Percentiles rank a stretch among this genome's conserved stretches.
Conservation (phyloP, 1,140 invertebrate species). For the Brachionus paranguensis region DNA sequence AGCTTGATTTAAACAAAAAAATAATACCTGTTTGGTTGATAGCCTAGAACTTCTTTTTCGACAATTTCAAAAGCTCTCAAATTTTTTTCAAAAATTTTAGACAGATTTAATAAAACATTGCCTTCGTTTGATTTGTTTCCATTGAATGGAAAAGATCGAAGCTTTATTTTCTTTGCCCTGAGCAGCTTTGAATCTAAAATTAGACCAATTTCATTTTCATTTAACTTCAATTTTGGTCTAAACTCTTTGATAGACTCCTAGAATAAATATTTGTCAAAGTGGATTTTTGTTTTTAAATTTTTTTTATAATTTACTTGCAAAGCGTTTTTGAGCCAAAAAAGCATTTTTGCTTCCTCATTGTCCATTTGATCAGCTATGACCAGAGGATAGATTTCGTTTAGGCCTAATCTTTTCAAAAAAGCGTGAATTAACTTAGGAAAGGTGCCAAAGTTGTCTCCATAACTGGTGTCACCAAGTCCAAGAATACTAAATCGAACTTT, state of each 20-base stretch:
- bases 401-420: neutral
- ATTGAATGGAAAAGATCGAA: neutral
- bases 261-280: too few species aligned
- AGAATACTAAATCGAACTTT: constrained; percentile 60
- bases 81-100: neutral
- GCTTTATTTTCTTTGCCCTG: neutral
- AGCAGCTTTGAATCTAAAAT: neutral
- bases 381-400: neutral
- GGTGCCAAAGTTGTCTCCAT: neutral
- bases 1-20: constrained; percentile 51
- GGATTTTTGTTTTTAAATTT: too few species aligned
- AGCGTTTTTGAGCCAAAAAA: neutral
- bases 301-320: neutral
- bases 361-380: neutral
- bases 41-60: neutral
- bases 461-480: neutral
- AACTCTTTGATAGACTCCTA: neutral
- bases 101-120: neutral
- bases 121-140: neutral
- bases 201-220: neutral
- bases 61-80: neutral
- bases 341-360: neutral
- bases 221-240: neutral
- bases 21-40: constrained; percentile 56
- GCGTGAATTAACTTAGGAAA: neutral